A percentile compares a stretch with the other conserved stretches of the same genome.
Evolutionary conservation across 2,888 invertebrate species (phyloP).

Genomic region (Philonicus albiceps): DNA sequence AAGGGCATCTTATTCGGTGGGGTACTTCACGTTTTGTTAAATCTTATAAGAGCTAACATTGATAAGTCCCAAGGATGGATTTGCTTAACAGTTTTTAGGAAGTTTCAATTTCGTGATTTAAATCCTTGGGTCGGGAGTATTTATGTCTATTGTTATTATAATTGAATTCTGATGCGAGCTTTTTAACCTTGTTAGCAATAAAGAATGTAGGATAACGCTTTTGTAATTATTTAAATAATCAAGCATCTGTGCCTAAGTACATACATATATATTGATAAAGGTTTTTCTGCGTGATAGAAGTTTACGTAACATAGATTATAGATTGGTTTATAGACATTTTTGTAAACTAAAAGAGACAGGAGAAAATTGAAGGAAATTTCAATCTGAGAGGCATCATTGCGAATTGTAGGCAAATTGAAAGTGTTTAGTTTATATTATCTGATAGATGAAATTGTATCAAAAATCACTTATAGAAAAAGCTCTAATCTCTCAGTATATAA

Average conservation of each 20-base stretch:
- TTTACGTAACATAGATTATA: too few species aligned
- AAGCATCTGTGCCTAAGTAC: not conserved
- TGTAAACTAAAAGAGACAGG: too few species aligned
- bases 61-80: not conserved
- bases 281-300: not conserved
- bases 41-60: slow-evolving; percentile 21
- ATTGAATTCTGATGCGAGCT: not conserved
- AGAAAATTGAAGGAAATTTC: too few species aligned
- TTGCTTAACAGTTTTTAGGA: slow-evolving; percentile 5
- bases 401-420: too few species aligned
- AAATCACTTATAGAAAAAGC: too few species aligned
- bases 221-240: not conserved
- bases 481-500: too few species aligned
- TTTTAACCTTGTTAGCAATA: not conserved
- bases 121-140: not conserved
- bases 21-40: slow-evolving; percentile 10
- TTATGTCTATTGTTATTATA: not conserved
- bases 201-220: not conserved
- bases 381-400: too few species aligned
- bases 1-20: not conserved
- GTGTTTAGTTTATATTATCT: too few species aligned
- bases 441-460: too few species aligned
- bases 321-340: too few species aligned
- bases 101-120: slow-evolving; percentile 3
- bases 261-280: not conserved